Percentiles rank a stretch among this genome's conserved stretches.
phyloP scores from a whole-genome alignment of 2,888 invertebrate genomes.

The Augochlorella aurata region DNA sequence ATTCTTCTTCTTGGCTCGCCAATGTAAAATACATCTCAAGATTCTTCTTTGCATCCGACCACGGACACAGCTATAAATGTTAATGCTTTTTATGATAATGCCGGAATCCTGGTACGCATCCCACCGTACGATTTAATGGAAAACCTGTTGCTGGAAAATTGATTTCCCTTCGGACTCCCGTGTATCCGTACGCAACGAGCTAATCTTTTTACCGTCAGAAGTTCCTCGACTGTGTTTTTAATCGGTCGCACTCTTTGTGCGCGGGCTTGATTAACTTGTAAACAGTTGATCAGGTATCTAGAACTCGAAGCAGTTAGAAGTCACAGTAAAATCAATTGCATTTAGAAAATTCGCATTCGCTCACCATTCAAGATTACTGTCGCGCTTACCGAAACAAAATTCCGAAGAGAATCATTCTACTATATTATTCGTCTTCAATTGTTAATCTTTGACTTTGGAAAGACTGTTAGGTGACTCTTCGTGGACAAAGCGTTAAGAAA shows the following conservation, averaged over 20 bases:
- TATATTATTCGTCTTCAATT: background rate
- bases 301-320: background rate
- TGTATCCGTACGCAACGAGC: slow-evolving; percentile 18
- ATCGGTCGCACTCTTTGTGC: background rate
- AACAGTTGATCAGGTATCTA: background rate
- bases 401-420: background rate
- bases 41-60: background rate
- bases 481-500: no score
- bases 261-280: slow-evolving; percentile 13
- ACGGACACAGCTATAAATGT: background rate
- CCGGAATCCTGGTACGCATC: background rate
- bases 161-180: slow-evolving; percentile 16
- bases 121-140: background rate
- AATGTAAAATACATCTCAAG: background rate
- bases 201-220: slow-evolving; percentile 20
- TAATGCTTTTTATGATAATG: background rate
- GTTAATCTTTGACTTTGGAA: background rate
- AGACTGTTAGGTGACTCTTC: background rate
- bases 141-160: slow-evolving; percentile 27
- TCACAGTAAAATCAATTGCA: no score
- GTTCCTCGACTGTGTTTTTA: background rate
- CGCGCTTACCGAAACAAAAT: background rate
- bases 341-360: no score
- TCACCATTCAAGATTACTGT: no score
- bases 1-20: background rate